These are phyloP conservation scores for Heloderma charlesbogerti DNA, from an alignment of 2,113 vertebrate species.

Conservation along the genomic window DNA sequence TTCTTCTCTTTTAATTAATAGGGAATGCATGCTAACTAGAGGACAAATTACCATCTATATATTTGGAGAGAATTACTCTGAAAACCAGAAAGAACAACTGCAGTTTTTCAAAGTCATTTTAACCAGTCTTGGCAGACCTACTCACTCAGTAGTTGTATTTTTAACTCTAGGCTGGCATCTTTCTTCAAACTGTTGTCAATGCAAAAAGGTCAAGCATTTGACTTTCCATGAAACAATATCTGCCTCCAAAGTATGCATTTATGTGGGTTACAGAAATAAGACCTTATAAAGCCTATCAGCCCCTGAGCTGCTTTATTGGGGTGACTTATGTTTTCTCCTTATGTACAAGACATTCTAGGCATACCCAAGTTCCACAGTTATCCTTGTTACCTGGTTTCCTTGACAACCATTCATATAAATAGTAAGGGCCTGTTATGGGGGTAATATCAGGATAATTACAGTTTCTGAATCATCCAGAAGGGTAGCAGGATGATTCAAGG, in stretches of 20 bases:
- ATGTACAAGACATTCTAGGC: conserved; percentile 50
- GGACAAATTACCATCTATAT: not conserved
- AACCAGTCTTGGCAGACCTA: not conserved
- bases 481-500: conserved; percentile 39
- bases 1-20: not conserved
- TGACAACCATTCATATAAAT: conserved; percentile 72
- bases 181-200: not conserved
- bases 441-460: conserved; percentile 27
- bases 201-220: not conserved
- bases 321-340: conserved; percentile 41
- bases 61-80: not conserved
- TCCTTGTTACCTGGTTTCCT: conserved; percentile 66
- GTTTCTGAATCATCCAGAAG: conserved; percentile 18
- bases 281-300: not conserved
- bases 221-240: not conserved
- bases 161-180: not conserved
- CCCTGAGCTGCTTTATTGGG: conserved; percentile 31
- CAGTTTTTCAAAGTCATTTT: not conserved
- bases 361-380: conserved; percentile 46
- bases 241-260: not conserved
- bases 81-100: not conserved
- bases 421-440: conserved; percentile 37
- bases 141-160: not conserved
- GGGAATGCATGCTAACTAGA: not conserved
- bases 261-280: not conserved